These are phyloP conservation scores for Oxyruncus cristatus DNA, from an alignment of 2,113 vertebrate genomes.

Conservation along the genomic window DNA sequence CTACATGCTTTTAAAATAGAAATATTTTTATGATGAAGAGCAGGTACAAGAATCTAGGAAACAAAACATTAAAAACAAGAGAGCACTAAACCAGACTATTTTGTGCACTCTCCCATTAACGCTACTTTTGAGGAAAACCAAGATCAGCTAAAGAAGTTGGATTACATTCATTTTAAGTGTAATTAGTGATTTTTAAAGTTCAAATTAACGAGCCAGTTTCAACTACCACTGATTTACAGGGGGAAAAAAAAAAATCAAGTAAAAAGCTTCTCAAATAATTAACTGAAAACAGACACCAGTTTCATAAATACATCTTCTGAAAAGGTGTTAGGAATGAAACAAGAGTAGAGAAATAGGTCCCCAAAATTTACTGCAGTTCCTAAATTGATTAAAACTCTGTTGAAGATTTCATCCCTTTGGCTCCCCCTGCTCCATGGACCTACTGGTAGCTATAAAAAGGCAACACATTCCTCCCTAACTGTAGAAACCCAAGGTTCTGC, in stretches of 20 bases:
- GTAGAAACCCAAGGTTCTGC: not conserved
- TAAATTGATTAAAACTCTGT: not conserved
- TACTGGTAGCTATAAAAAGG: not conserved
- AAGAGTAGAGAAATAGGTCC: not conserved
- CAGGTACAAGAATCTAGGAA: not conserved
- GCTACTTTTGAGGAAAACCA: not conserved
- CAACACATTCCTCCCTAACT: not conserved
- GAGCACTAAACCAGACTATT: not conserved
- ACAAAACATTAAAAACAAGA: not conserved
- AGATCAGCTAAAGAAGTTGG: not conserved
- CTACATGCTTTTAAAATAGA: not conserved
- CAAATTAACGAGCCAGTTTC: not conserved
- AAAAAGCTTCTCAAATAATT: not conserved
- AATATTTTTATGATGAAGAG: not conserved
- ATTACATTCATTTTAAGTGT: not conserved
- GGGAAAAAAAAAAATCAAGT: not conserved
- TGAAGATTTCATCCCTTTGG: not conserved
- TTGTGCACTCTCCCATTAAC: not conserved
- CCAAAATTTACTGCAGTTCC: not conserved
- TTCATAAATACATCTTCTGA: not conserved
- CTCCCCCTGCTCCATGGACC: rapidly evolving
- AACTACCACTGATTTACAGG: not conserved
- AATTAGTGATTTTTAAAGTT: not conserved
- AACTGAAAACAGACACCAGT: not conserved
- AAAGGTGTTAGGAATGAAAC: not conserved